Base-by-base conservation (phyloP, 2,113 vertebrate genomes). In the Columba janthina region DNA sequence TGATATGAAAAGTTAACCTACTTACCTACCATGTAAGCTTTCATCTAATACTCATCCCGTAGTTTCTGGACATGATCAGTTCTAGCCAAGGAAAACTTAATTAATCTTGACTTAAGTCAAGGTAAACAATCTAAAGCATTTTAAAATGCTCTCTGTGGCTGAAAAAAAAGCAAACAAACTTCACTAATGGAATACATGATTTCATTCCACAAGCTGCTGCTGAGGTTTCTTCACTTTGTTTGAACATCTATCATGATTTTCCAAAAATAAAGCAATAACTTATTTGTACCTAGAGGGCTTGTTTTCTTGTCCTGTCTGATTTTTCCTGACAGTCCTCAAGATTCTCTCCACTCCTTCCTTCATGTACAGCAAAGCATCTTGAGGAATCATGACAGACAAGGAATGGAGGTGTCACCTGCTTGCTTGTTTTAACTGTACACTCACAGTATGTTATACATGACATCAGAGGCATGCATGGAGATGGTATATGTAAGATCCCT, bases 81-180 rank as follows among this genome's bases (percentile, higher is more conserved):
- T 58, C 12, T 25, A 81, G 87, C 83, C 76, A 94, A 89, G 56
- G 38, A 88, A 93, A 94, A 92, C 17, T 50, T 80, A 50, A 84
- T 89, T 95, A 87, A 66, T 65, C 44, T 85, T 78, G 56, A 56
- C 61, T 79, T 71, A 88, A 82, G 46, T 90, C 66, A 91, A 89
- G 51, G 56, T 44, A 90, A 97, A 90, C 56, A 84, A 81, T 72
- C 86, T 75, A 81, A 93, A 88, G 21, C 34, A 85, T 88, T 76
- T 88, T 64, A 38, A 96, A 95, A 84, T 88, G 42, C 24, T 90
- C 60, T 86, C 61, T 72, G 53, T 65, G 72, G 8, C 28, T 79
- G 19, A 67, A 85, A 3, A 60, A 50, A 67, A 36, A 31, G 5
- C 38, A 94, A 82, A 75, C 31, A 91, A 54, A 6, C 10, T 53